Percentiles rank a stretch among this genome's conserved stretches.
Evolutionary conservation across 2,797 vertebrate species (phyloP).

Genomic region (Myoxocephalus aenaeus): DNA sequence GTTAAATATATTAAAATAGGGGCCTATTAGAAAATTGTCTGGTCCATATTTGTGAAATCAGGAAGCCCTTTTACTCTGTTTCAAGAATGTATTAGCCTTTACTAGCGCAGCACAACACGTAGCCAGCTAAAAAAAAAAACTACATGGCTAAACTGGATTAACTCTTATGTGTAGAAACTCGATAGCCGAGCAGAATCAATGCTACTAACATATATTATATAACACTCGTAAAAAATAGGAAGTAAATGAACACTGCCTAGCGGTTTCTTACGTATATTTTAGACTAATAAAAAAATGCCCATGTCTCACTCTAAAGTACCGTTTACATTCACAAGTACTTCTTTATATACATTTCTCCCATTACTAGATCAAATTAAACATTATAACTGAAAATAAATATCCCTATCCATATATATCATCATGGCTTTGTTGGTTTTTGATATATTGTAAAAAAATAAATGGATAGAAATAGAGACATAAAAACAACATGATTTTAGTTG

Average conservation of each 20-base stretch:
- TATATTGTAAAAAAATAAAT: neutral
- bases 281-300: neutral
- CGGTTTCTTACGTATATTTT: neutral
- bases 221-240: neutral
- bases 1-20: neutral
- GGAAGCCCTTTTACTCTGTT: too few relatives aligned
- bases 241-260: neutral
- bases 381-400: too few relatives aligned
- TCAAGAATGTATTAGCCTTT: too few relatives aligned
- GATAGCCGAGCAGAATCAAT: neutral
- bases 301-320: neutral
- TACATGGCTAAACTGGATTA: neutral
- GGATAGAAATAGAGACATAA: neutral
- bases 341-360: neutral
- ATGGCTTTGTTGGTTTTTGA: too few relatives aligned
- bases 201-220: neutral
- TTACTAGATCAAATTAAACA: neutral
- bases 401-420: too few relatives aligned
- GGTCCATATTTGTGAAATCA: neutral
- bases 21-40: neutral
- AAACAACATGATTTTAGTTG: constrained; percentile 5
- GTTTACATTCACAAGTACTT: neutral
- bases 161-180: neutral
- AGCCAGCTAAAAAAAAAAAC: too few relatives aligned
- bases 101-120: too few relatives aligned